Evolutionary conservation across 2,113 vertebrate species (phyloP), one percentile per base, ranked within the genome.

Genomic region (Chrysochloris asiatica): DNA sequence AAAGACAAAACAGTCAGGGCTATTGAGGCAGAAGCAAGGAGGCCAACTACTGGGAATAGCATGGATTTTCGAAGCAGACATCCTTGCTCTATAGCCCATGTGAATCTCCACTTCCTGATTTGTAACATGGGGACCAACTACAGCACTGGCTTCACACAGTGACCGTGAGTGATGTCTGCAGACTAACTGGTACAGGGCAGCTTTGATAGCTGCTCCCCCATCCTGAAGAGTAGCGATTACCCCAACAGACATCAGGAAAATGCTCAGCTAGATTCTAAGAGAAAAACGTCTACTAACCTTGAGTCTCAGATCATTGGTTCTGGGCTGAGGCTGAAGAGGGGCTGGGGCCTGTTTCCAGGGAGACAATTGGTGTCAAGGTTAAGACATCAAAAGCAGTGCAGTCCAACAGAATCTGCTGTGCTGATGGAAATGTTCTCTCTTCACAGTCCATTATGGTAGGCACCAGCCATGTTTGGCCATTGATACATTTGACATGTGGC

Each of bases 61-160:
- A 2, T 38, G 28, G 52, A 7, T 38, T 22, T 77, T 52, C 13
- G 36, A 92, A 47, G 71, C 10, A 63, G 69, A 38, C 65, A 14
- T 48, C 28, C 47, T 26, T 14, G 19, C 82, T 47, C 33, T 13
- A 11, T 45, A 65, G 83, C 24, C 52, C 41, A 10, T 14, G 7
- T 82, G 76, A 71, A 43, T 19, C 22, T 61, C 71, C 47, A 12
- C 36, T 33, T 50, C 26, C 65, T 75, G 41, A 6, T 33, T 90
- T 0, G 0, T 24, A 59, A 78, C 30, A 33, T 0, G 2, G 24
- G 75, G 45, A 56, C n/a, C n/a, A n/a, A n/a, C 22, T 8, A 16
- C 84, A 11, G 9, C 5, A n/a, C 30, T 78, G 47, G 4, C 81
- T 56, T 24, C 36, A 12, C 2, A 56, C 56, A 11, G 45, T 72